Percentiles rank a stretch among this genome's conserved stretches.
Conservation (phyloP, 2,888 invertebrate species). For the Drosophila histrio region DNA sequence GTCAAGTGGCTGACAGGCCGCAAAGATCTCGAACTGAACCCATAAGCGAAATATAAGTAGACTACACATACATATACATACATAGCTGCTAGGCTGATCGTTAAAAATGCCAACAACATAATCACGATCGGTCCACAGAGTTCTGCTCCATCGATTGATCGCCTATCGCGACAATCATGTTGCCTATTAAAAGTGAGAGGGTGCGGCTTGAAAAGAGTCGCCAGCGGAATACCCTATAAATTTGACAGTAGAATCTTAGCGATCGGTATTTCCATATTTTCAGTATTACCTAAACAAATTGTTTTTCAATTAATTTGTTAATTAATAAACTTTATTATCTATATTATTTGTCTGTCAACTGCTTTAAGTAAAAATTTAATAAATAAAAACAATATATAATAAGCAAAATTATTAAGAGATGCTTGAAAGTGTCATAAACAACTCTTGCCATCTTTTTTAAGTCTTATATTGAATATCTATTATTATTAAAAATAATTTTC, state of each 20-base stretch:
- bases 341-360: too few relatives aligned
- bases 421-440: too few relatives aligned
- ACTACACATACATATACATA: conserved; percentile 29
- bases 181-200: conserved; percentile 57
- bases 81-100: conserved; percentile 62
- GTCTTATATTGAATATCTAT: too few relatives aligned
- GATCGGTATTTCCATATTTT: background rate
- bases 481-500: too few relatives aligned
- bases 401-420: too few relatives aligned
- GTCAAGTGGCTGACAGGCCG: conserved; percentile 56
- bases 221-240: conserved; percentile 26
- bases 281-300: too few relatives aligned
- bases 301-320: too few relatives aligned
- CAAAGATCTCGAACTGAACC: conserved; percentile 9
- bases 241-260: background rate
- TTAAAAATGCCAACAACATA: conserved; percentile 74
- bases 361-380: too few relatives aligned
- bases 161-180: conserved; percentile 53
- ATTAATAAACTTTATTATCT: too few relatives aligned
- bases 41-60: background rate
- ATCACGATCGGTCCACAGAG: conserved; percentile 51
- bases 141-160: conserved; percentile 33
- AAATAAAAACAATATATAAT: too few relatives aligned
- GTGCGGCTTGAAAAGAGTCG: conserved; percentile 3
- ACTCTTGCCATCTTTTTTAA: too few relatives aligned